These are phyloP conservation scores for Gallinago undulata DNA, from an alignment of 2,113 vertebrate genomes.

Conservation along the genomic window DNA sequence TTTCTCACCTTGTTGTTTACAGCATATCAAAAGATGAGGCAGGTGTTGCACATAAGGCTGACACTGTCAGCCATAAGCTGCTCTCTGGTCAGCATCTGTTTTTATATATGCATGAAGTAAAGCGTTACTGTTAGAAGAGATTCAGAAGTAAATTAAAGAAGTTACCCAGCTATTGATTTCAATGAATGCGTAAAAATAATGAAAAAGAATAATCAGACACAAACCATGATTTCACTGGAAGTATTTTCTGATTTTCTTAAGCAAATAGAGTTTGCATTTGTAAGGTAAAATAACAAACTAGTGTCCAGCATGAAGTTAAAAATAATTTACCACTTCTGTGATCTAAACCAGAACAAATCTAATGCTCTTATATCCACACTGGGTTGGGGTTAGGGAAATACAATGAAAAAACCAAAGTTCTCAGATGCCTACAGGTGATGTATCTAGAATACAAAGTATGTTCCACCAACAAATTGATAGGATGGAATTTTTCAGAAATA, in stretches of 20 bases:
- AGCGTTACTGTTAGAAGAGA: slow-evolving; percentile 3
- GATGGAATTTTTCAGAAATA: slow-evolving; percentile 22
- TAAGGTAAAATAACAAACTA: background rate
- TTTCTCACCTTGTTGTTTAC: slow-evolving; percentile 42
- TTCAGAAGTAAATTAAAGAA: slow-evolving; percentile 44
- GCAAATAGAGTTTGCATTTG: background rate
- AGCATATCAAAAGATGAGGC: background rate
- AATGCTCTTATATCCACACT: background rate
- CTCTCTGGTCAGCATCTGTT: slow-evolving; percentile 24
- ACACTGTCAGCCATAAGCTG: slow-evolving; percentile 42
- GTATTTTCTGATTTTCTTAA: slow-evolving; percentile 1
- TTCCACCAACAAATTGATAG: background rate
- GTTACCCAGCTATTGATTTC: slow-evolving; percentile 30
- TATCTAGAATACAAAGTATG: slow-evolving; percentile 1
- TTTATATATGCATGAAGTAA: slow-evolving; percentile 15
- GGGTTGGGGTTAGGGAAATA: background rate
- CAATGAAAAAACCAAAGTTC: background rate
- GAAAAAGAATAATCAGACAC: slow-evolving; percentile 7
- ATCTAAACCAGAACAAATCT: background rate
- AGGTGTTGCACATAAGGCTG: slow-evolving; percentile 33
- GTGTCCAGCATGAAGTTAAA: background rate
- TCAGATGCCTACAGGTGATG: background rate
- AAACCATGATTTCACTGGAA: background rate
- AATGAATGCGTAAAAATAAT: slow-evolving; percentile 35
- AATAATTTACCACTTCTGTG: slow-evolving; percentile 26